These are phyloP conservation scores for Carduelis carduelis DNA, from an alignment of 2,797 vertebrate species.

Conservation along the genomic window DNA sequence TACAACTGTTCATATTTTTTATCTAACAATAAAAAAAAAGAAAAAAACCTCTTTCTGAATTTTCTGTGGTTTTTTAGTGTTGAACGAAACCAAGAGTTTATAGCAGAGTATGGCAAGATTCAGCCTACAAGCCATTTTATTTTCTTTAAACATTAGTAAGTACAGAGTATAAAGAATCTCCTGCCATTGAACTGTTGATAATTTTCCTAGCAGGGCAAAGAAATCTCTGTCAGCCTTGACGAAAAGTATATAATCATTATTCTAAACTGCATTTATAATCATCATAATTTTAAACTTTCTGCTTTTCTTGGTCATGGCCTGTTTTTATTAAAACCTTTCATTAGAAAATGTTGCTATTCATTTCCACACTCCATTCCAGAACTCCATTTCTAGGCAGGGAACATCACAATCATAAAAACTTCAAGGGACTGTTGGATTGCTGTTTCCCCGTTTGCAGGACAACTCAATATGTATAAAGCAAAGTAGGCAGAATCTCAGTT, in stretches of 20 bases:
- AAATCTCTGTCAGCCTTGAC: not conserved
- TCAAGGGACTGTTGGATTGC: not conserved
- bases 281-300: not conserved
- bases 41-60: not conserved
- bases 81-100: not conserved
- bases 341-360: not conserved
- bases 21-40: not conserved
- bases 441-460: not conserved
- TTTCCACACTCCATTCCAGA: not conserved
- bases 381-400: not conserved
- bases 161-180: not conserved
- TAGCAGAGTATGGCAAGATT: not conserved
- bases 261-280: not conserved
- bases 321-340: not conserved
- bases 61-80: not conserved
- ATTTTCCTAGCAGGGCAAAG: not conserved
- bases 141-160: not conserved
- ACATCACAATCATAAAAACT: not conserved
- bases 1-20: not conserved
- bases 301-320: not conserved
- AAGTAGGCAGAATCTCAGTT: not conserved
- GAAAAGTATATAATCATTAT: not conserved
- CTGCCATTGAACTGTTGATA: not conserved
- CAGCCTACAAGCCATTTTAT: not conserved
- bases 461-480: not conserved